These are phyloP conservation scores for Centropristis striata DNA, from an alignment of 2,113 vertebrate species.

Conservation along the genomic window DNA sequence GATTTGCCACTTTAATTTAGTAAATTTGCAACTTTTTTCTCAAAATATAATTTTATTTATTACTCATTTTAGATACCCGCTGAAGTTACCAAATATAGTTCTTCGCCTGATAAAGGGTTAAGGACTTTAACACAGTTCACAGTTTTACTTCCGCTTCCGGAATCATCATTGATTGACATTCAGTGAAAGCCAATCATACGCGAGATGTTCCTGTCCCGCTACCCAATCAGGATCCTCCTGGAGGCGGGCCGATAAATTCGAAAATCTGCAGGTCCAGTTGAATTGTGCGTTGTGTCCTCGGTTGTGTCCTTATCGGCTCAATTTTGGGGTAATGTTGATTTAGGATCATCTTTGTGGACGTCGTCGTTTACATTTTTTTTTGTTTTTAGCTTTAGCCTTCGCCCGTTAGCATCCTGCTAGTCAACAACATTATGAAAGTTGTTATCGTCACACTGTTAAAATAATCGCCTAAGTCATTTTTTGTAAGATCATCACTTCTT, in stretches of 20 bases:
- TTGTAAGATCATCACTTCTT: too few relatives aligned
- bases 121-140: too few relatives aligned
- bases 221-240: conserved; percentile 51
- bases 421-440: neutral
- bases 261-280: neutral
- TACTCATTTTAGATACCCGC: too few relatives aligned
- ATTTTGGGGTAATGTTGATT: conserved; percentile 16
- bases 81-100: too few relatives aligned
- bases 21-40: too few relatives aligned
- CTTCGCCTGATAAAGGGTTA: too few relatives aligned
- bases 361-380: neutral
- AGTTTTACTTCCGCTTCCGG: neutral
- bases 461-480: too few relatives aligned
- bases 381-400: neutral
- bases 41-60: too few relatives aligned
- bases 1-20: too few relatives aligned
- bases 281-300: conserved; percentile 68
- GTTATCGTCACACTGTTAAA: too few relatives aligned
- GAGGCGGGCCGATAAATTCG: conserved; percentile 15
- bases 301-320: too few relatives aligned
- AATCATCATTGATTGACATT: conserved; percentile 30
- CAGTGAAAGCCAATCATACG: conserved; percentile 34
- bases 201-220: accelerated
- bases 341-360: neutral
- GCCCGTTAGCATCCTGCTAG: conserved; percentile 12